phyloP scores from a whole-genome alignment of 2,113 vertebrate genomes.

The Passerina amoena region DNA sequence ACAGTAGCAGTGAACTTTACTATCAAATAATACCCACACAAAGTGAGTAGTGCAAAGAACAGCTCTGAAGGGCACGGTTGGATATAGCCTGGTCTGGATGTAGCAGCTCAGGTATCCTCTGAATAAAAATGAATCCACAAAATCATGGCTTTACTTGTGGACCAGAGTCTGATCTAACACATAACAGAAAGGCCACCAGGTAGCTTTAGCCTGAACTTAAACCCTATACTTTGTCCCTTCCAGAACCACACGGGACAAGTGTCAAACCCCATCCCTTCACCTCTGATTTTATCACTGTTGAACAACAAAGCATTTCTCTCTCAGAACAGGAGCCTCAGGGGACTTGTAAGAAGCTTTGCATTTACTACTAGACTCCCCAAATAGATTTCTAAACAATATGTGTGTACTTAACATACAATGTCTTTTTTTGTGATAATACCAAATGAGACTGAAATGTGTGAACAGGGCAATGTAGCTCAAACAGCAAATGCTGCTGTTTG shows the following conservation, averaged over 20 bases:
- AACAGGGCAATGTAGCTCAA: background rate
- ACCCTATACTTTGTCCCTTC: background rate
- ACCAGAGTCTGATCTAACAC: background rate
- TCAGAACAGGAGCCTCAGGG: background rate
- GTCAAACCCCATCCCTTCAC: background rate
- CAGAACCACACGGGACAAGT: background rate
- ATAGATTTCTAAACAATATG: background rate
- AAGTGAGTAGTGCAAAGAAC: background rate
- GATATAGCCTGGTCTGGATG: background rate
- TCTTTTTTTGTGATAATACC: background rate
- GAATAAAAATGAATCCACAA: background rate
- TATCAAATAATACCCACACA: background rate
- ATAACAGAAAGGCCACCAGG: background rate
- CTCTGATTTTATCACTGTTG: background rate
- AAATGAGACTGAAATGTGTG: background rate
- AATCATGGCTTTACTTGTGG: background rate
- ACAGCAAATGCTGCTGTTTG: background rate
- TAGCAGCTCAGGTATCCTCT: background rate
- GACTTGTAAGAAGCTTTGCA: background rate
- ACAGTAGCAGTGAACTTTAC: background rate
- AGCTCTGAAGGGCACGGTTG: background rate
- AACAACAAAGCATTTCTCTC: background rate
- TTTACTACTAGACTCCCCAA: background rate
- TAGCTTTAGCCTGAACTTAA: background rate
- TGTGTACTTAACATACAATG: background rate